phyloP scores from a whole-genome alignment of 2,797 vertebrate species.

The Ptychobarbus kaznakovi region DNA sequence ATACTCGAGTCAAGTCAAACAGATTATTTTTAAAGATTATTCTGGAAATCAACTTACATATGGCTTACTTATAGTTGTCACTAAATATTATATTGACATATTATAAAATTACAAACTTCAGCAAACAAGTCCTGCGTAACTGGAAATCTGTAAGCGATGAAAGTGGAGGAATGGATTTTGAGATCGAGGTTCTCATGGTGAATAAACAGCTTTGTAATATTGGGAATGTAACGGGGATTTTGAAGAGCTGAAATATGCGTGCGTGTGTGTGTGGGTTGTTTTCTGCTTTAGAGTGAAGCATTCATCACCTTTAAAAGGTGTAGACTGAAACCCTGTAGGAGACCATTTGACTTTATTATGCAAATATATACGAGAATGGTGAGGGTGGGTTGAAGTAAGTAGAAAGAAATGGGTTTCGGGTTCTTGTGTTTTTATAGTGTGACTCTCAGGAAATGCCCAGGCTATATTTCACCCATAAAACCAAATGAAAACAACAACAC shows the following conservation, averaged over 20 bases:
- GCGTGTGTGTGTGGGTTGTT: not conserved
- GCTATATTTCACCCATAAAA: conserved; percentile 10
- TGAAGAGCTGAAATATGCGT: not conserved
- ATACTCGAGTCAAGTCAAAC: not conserved
- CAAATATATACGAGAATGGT: conserved; percentile 2
- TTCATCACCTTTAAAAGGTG: conserved; percentile 26
- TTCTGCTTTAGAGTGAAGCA: not conserved
- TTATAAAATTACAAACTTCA: not conserved
- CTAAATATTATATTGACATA: not conserved
- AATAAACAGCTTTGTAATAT: conserved; percentile 39
- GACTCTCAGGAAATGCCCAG: not conserved
- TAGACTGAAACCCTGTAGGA: conserved; percentile 12
- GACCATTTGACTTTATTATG: conserved; percentile 22
- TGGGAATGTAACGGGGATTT: not conserved
- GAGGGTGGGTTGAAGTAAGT: not conserved
- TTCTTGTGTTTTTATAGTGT: not conserved
- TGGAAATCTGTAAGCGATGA: not conserved
- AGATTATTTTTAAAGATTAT: not conserved
- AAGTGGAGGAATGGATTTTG: conserved; percentile 1
- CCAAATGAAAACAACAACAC: not conserved
- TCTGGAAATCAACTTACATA: not conserved
- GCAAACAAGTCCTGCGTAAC: not conserved
- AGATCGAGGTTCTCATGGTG: not conserved
- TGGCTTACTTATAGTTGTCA: not conserved
- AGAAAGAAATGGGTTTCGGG: not conserved